Conservation (phyloP, 2,888 invertebrate species). For the Liposcelis brunnea region DNA sequence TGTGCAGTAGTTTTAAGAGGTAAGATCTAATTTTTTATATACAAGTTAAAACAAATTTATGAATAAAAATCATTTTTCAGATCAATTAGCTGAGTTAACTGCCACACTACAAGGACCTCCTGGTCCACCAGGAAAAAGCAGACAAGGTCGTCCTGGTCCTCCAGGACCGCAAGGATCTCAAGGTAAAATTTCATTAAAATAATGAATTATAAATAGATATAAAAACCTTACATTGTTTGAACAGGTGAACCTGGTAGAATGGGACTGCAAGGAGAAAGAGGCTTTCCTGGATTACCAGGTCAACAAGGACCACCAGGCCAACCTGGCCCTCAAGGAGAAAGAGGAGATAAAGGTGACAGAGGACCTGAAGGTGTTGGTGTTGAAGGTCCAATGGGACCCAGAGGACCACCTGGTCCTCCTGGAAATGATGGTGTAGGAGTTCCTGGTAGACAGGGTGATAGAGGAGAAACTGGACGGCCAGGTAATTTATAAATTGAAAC, state of each 20-base stretch:
- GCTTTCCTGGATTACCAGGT: conserved; percentile 28
- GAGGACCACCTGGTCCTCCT: conserved; percentile 48
- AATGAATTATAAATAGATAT: neutral
- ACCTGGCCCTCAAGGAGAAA: conserved; percentile 31
- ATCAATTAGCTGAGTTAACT: conserved; percentile 54
- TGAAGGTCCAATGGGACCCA: conserved; percentile 54
- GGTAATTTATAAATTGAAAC: conserved; percentile 30
- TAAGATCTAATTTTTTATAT: no score
- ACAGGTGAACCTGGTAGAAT: conserved; percentile 30
- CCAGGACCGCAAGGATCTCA: conserved; percentile 49
- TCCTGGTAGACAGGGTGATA: conserved; percentile 55
- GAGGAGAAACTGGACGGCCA: conserved; percentile 56
- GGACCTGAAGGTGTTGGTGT: conserved; percentile 53
- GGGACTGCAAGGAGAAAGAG: conserved; percentile 31
- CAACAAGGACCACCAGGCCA: conserved; percentile 54
- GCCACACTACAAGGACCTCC: conserved; percentile 43
- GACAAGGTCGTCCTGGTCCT: conserved; percentile 49
- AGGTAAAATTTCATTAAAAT: conserved; percentile 30
- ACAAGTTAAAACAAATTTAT: no score
- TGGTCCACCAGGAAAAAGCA: conserved; percentile 44
- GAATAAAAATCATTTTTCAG: conserved; percentile 35
- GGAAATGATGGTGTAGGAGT: conserved; percentile 46
- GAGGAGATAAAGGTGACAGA: conserved; percentile 57
- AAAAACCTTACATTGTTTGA: neutral
- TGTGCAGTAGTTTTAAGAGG: conserved; percentile 65